These are phyloP conservation scores for Poeciliopsis paucimaculata DNA, from an alignment of 2,797 vertebrate species.

Conservation along the genomic window DNA sequence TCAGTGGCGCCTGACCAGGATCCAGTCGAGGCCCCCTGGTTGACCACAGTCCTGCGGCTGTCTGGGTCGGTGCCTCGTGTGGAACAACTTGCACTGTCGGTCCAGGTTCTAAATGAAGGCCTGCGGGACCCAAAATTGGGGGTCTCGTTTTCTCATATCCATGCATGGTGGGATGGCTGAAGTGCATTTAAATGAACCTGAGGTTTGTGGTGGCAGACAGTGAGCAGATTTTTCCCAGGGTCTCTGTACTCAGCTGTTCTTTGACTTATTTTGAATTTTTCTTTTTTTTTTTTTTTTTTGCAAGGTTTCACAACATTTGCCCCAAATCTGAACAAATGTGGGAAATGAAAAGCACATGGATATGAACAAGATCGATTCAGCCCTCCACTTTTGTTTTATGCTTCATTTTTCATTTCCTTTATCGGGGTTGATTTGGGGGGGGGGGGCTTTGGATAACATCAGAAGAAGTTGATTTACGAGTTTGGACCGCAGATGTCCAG, in stretches of 20 bases:
- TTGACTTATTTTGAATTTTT: background rate
- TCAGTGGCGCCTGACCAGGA: conserved; percentile 71
- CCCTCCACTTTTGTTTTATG: conserved; percentile 53
- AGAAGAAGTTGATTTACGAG: conserved; percentile 12
- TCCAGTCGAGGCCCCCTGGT: conserved; percentile 73
- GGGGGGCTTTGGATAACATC: conserved; percentile 36
- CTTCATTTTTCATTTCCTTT: conserved; percentile 57
- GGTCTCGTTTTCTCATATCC: conserved; percentile 66
- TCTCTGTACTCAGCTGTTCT: conserved; percentile 29
- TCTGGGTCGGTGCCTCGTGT: conserved; percentile 71
- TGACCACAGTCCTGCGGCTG: conserved; percentile 79
- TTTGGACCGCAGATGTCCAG: background rate
- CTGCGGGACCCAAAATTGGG: conserved; percentile 74
- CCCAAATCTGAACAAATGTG: conserved; percentile 20
- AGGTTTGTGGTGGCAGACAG: conserved; percentile 60
- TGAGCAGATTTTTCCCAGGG: conserved; percentile 50
- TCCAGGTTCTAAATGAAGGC: conserved; percentile 78
- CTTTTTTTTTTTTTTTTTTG: background rate
- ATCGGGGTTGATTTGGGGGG: conserved; percentile 54
- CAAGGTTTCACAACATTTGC: conserved; percentile 12
- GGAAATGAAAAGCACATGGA: conserved; percentile 21
- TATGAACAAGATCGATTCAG: conserved; percentile 28
- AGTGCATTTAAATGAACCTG: conserved; percentile 62
- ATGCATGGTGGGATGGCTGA: conserved; percentile 59
- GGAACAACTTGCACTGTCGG: conserved; percentile 58